A percentile compares a stretch with the other conserved stretches of the same genome.
Conservation (phyloP, 2,797 vertebrate species). For the Sebastes reedi region DNA sequence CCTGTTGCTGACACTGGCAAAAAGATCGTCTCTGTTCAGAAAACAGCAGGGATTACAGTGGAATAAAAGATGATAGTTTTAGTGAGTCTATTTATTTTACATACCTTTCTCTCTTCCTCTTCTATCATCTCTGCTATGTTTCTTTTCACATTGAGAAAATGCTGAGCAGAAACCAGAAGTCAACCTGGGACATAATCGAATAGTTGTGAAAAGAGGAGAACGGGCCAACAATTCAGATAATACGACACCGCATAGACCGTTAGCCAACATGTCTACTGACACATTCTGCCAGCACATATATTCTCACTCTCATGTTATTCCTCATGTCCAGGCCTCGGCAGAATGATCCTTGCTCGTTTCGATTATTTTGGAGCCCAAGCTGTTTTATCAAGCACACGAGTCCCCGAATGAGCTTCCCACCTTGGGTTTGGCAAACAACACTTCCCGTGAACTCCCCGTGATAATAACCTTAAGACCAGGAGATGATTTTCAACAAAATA, state of each 20-base stretch:
- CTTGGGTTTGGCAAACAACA: conserved; percentile 46
- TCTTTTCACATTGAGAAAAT: conserved; percentile 15
- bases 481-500: conserved; percentile 40
- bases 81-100: conserved; percentile 1
- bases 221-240: conserved; percentile 47
- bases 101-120: background rate
- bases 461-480: conserved; percentile 38
- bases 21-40: background rate
- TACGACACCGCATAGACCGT: conserved; percentile 23
- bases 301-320: conserved; percentile 52
- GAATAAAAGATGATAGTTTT: background rate
- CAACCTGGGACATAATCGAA: conserved; percentile 36
- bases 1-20: conserved; percentile 64
- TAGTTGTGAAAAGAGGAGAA: conserved; percentile 42
- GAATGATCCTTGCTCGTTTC: conserved; percentile 7
- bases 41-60: background rate
- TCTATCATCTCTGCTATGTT: background rate
- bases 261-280: conserved; percentile 46
- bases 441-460: conserved; percentile 43
- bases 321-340: conserved; percentile 38
- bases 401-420: conserved; percentile 48
- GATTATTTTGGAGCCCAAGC: conserved; percentile 63
- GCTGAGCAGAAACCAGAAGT: conserved; percentile 24
- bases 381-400: conserved; percentile 58
- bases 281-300: conserved; percentile 55